phyloP scores from a whole-genome alignment of 2,797 vertebrate genomes.

The Phoebastria nigripes region DNA sequence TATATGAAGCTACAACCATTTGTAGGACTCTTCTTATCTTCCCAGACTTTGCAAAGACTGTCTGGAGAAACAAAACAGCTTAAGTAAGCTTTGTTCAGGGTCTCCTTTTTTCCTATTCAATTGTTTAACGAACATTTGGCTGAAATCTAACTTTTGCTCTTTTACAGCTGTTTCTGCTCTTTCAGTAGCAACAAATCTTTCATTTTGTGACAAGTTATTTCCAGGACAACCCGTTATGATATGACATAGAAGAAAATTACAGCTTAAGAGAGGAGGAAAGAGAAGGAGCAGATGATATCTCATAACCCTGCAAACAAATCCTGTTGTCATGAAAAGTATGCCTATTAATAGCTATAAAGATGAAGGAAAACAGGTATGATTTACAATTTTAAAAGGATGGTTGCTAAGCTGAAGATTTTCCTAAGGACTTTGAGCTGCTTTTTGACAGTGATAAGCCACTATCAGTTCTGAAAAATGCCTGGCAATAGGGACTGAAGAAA shows the following conservation, averaged over 20 bases:
- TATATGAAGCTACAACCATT: conserved; percentile 4
- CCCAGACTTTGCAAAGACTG: background rate
- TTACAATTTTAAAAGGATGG: background rate
- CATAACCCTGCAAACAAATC: background rate
- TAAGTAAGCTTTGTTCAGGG: background rate
- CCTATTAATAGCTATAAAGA: conserved; percentile 14
- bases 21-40: background rate
- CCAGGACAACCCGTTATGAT: background rate
- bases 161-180: conserved; percentile 8
- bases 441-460: conserved; percentile 10
- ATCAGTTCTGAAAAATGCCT: background rate
- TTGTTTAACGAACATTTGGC: conserved; percentile 4
- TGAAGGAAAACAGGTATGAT: background rate
- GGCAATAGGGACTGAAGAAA: background rate
- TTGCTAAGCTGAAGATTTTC: conserved; percentile 7
- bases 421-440: background rate
- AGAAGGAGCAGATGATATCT: conserved; percentile 30
- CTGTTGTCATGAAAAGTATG: background rate
- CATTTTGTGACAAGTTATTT: conserved; percentile 37
- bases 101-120: background rate
- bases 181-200: background rate
- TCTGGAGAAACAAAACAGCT: background rate
- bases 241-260: background rate
- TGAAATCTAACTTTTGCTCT: background rate
- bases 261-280: background rate